Evolutionary conservation across 2,797 vertebrate species (phyloP), one percentile per base, ranked within the genome.

Genomic region (Nasua narica): DNA sequence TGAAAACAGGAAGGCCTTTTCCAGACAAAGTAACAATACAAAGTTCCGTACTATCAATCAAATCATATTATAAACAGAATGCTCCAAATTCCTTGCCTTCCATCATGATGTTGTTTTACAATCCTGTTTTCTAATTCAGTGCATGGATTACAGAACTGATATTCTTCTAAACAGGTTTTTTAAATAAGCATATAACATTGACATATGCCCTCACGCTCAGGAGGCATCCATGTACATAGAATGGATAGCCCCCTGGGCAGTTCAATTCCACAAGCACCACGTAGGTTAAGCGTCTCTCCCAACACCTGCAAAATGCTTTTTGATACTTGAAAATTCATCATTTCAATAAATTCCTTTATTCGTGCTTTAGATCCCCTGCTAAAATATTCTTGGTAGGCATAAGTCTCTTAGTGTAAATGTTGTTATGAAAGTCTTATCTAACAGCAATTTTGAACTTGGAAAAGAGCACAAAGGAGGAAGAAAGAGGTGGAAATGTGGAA

Each of bases 1-100:
- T 98, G 98, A 98, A 98, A 98, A 98, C 98, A 98, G 98, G 98
- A 99, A 98, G 97, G 91, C 70, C 70, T 92, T 87, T 91, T 94
- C 94, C 5, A 76, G 95, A 87, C 92, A 96, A 76, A 98, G 97
- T 86, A 96, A 97, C 98, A 98, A 98, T 97, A 91, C 65, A 98
- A 35, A 95, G 74, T 84, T 43, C 82, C 95, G 46, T 90, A 52
- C 83, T 96, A 96, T 90, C 90, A 48, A 50, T 72, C 85, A 58
- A 93, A 94, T 56, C 90, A 83, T 96, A 95, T 95, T 67, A 87
- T 58, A 92, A 95, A 96, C 78, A 95, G 83, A 97, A 96, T 76
- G 52, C 82, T 96, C 85, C 87, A 87, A 91, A 96, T 94, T 96
- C 96, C 91, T 97, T 93, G 40, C 76, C 48, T 95, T 95, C 52